phyloP scores from a whole-genome alignment of 2,113 vertebrate genomes.

The Equus quagga region DNA sequence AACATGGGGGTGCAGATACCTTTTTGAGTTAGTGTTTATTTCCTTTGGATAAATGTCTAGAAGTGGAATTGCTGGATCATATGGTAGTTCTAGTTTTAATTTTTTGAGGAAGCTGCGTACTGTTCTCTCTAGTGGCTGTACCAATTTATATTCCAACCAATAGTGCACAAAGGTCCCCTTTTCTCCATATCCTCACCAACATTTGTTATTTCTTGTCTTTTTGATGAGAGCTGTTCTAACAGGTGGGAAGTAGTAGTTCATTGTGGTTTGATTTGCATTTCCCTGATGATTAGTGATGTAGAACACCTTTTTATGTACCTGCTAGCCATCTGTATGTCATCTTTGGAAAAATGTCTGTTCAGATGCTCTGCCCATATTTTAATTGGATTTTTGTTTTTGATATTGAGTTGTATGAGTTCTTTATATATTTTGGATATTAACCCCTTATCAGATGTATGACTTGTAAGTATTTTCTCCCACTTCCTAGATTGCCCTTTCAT shows the following conservation, averaged over 20 bases:
- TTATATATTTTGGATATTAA: background rate
- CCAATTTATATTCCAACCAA: background rate
- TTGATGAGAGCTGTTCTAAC: background rate
- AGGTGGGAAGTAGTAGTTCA: background rate
- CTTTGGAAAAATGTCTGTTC: background rate
- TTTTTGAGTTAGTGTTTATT: background rate
- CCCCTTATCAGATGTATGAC: background rate
- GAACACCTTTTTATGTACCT: background rate
- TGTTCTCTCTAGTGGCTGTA: background rate
- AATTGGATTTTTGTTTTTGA: background rate
- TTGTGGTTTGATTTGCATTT: background rate
- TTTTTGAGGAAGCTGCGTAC: background rate
- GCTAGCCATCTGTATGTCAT: background rate
- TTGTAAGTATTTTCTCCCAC: background rate
- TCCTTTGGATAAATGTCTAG: background rate
- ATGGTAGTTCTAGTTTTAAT: background rate
- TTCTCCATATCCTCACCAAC: background rate
- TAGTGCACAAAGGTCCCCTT: background rate
- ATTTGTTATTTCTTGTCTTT: background rate
- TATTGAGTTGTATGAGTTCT: background rate
- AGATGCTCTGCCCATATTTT: background rate
- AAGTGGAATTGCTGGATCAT: background rate
- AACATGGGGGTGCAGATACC: background rate
- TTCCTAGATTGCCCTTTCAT: background rate
- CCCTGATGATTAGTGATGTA: background rate